Evolutionary conservation across 2,888 invertebrate species (phyloP), one percentile per base, ranked within the genome.

Genomic region (Drosophila vallismaia): DNA sequence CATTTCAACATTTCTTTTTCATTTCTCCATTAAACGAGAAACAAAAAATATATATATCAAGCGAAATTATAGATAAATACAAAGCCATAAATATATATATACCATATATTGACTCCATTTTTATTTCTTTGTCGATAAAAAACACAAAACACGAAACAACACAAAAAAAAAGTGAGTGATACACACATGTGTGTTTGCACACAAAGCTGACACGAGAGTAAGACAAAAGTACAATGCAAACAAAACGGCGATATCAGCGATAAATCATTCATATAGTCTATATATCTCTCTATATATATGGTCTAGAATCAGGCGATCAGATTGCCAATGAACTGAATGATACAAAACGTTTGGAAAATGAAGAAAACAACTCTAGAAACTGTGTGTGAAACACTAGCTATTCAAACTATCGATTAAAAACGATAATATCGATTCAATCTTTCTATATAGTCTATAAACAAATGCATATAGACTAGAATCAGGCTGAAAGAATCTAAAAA

Each of bases 111-210:
- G 52, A 48, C 64, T 63, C 45, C 29, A 62, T 52, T 52, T 62
- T 46, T 64, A 64, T 62, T 62, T 69, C 55, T 69, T 71, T 71
- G 60, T 60, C 51, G 70, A 69, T 71, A 69, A 71, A 70, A 68
- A 44, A 44, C 40, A 40, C 6, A 40, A 40, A 40, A 40, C 12
- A 19, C 14, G 3, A 19, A 42, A 19, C 19, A 19, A 19, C 19
- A 19, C 19, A 19, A 19, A 19, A 19, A 19, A 19, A 19, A 19
- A 19, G 19, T 14, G 12, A 8, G 5, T 12, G 36, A 38, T 38
- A 12, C 12, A n/a, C 12, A 12, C 10, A 19, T 44, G 19, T 44
- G 49, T 28, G 36, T 38, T 49, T 50, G 45, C 38, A 50, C 42
- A 63, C 42, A 31, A 40, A 68, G 40, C 66, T 46, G 66, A 66